Base-by-base conservation (phyloP, 2,888 invertebrate genomes). In the Perithous albicinctus region DNA sequence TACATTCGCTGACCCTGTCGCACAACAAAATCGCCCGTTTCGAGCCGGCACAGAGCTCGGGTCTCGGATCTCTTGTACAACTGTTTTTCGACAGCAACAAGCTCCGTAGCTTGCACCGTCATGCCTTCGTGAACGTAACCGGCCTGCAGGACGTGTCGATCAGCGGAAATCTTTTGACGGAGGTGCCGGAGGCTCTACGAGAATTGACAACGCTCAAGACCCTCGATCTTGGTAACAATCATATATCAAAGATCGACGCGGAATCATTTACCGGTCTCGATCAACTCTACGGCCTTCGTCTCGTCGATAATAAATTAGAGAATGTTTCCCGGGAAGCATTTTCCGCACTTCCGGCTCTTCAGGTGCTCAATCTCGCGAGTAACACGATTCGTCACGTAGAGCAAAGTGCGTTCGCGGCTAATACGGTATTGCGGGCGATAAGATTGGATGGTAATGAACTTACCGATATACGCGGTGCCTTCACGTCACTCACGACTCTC, bases 161-260 rank as follows among this genome's bases (percentile, higher is more conserved):
- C 84, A 96, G 96, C 88, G 96, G 95, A 80, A 97, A 97, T 93
- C 93, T 94, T 88, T 93, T 97, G 87, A 95, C 94, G 46, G 95
- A 95, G 86, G 94, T 96, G 77, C 96, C 97, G 80, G 94, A 94
- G 88, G 96, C 96, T 51, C 94, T 96, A 83, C 95, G 95, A 86
- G 95, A 95, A 86, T 93, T 97, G 83, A 93, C 94, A 86, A 95
- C 95, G 88, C 93, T 98, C 88, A 96, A 96, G 90, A 96, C 96
- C 32, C 93, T 98, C 80, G 97, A 97, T 93, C 94, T 98, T 87
- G 97, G 97, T 63, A 96, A 97, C 93, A 98, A 98, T 93, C 94
- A 94, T 89, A 96, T 98, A 89, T 95, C 95, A 85, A 94, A 94
- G 85, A 94, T 98, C 76, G 94, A 94, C 78, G 96, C 96, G 89